Evolutionary conservation across 2,888 invertebrate genomes (phyloP), one percentile per base, ranked within the genome.

Genomic region (Morpho helenor): DNA sequence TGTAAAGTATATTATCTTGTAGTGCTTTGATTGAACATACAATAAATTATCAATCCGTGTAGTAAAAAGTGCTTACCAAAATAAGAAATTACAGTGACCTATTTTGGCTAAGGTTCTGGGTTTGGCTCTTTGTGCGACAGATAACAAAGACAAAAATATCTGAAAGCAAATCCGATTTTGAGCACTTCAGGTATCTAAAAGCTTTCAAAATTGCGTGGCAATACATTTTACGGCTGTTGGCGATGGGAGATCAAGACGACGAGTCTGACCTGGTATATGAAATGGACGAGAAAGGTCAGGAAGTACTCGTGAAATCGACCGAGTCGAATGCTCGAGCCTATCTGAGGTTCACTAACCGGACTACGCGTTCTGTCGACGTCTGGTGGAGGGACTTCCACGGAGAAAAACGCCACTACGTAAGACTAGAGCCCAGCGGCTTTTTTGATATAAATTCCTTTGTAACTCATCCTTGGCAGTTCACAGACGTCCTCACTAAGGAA

Each of bases 401-500:
- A 0, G 76, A 76, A 0, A 91, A 91, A 44, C 87, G 93, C 2
- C 91, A 91, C 54, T 96, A 95, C 73, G 85, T 89, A 4, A 88
- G 91, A 0, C 73, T 97, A n/a, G 74, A 79, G 0, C 91, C 93
- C 0, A 82, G 83, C 0, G 84, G 89, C 5, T 91, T 80, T 69
- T 85, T 92, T 54, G 93, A 95, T 70, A 91, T 96, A 0, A 94
- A 95, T 69, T 95, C 97, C 0, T 97, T 90, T 76, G 93, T 94
- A 9, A 94, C 94, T 0, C 97, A 97, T 83, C 96, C 96, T 0
- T 97, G 97, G 97, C 93, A 96, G 63, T 97, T 96, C 73, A 87
- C 94, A 1, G 96, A 96, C 75, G 82, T 91, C 0, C 80, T 90
- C 0, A 95, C 95, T 0, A 92, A 92, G 52, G 96, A 96, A 70